Conservation (phyloP, 2,888 invertebrate species). For the Carpatolechia fugitivella region DNA sequence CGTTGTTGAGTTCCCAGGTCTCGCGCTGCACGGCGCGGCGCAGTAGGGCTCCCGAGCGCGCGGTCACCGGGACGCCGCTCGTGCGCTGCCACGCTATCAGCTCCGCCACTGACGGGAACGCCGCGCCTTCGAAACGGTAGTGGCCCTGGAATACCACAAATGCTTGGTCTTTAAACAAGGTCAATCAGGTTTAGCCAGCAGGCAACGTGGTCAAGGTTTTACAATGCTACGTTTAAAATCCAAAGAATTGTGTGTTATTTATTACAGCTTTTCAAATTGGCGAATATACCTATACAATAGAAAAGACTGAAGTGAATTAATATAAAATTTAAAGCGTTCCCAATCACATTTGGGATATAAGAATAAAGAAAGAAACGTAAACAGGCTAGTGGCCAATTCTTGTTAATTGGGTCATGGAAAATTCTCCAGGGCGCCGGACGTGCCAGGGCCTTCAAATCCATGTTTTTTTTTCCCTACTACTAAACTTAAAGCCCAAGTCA, state of each 20-base stretch:
- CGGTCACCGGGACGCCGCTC: slow-evolving; percentile 93
- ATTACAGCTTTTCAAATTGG: too few species aligned
- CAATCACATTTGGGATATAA: too few species aligned
- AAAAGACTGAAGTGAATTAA: too few species aligned
- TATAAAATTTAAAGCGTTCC: too few species aligned
- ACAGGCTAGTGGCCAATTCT: too few species aligned
- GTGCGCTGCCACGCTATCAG: slow-evolving; percentile 93
- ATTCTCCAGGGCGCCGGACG: slow-evolving; percentile 7
- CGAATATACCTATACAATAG: too few species aligned
- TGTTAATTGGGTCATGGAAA: slow-evolving; percentile 3
- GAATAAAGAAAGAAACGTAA: too few species aligned
- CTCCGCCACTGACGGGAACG: slow-evolving; percentile 95
- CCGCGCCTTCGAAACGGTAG: slow-evolving; percentile 95
- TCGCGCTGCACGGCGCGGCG: slow-evolving; percentile 92
- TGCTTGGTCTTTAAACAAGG: background rate
- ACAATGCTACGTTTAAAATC: too few species aligned
- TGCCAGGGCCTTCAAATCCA: background rate
- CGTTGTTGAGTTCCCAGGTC: slow-evolving; percentile 97
- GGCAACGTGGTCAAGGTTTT: too few species aligned
- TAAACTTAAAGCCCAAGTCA: slow-evolving; percentile 14
- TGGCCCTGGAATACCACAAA: slow-evolving; percentile 82
- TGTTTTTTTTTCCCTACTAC: too few species aligned
- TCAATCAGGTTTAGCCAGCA: too few species aligned
- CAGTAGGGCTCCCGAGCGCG: slow-evolving; percentile 93
- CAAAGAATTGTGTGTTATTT: too few species aligned